A percentile compares a stretch with the other conserved stretches of the same genome.
phyloP scores from a whole-genome alignment of 2,888 invertebrate species.

The Oligia latruncula region DNA sequence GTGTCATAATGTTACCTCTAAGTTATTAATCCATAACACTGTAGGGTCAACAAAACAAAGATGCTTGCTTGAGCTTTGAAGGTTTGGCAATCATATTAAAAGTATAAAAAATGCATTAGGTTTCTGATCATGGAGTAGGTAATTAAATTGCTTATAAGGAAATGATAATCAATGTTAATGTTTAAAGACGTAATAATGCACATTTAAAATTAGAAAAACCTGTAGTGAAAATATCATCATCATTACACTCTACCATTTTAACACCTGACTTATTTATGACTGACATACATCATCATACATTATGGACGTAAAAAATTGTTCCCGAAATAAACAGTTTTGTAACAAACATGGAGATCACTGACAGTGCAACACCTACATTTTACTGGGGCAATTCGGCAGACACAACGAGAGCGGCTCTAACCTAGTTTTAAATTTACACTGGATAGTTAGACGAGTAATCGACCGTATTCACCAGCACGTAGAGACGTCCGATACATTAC shows the following conservation, averaged over 20 bases:
- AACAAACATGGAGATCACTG: slow-evolving; percentile 52
- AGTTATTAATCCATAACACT: slow-evolving; percentile 24
- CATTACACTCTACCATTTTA: not conserved
- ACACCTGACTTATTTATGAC: slow-evolving; percentile 13
- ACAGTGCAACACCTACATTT: slow-evolving; percentile 61
- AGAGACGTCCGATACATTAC: slow-evolving; percentile 55
- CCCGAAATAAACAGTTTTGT: slow-evolving; percentile 58
- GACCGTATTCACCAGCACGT: slow-evolving; percentile 72
- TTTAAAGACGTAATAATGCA: not conserved
- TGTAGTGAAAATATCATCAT: not conserved
- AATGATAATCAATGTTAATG: not conserved
- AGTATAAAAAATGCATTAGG: not conserved
- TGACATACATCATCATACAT: slow-evolving; percentile 33
- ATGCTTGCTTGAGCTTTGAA: not conserved
- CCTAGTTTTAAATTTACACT: slow-evolving; percentile 87
- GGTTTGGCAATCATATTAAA: not conserved
- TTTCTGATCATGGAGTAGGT: not conserved
- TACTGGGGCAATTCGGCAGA: slow-evolving; percentile 76
- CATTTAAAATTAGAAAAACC: not conserved
- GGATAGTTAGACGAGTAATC: slow-evolving; percentile 76
- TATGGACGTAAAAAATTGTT: slow-evolving; percentile 51
- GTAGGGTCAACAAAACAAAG: slow-evolving; percentile 6
- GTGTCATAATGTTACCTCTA: slow-evolving; percentile 18
- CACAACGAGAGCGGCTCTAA: slow-evolving; percentile 76
- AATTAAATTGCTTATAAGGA: not conserved